Base-by-base conservation (phyloP, 2,888 invertebrate genomes). In the Choristoneura rosaceana region DNA sequence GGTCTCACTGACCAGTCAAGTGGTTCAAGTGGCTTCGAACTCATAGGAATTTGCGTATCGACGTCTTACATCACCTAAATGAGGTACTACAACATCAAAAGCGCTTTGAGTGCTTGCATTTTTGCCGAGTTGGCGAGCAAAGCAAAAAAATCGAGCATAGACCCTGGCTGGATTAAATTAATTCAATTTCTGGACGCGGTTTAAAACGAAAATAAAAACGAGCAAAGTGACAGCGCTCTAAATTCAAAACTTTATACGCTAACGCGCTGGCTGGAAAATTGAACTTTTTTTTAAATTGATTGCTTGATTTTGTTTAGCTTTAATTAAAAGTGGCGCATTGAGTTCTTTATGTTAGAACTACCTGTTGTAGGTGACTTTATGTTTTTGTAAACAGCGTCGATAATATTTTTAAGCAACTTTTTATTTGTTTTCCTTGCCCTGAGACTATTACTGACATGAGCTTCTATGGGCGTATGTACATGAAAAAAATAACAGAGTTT, bases 11-110 rank as follows among this genome's bases (percentile, higher is more conserved):
- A 33, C 14, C 17, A 45, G 8, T 43, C 12, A 5, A 45, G 45
- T 41, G 25, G 45, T 62, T 58, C 12, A 41, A 67, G 67, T 47
- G 17, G 33, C 38, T 60, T 62, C 67, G 25, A 63, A 63, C 67
- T 71, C 47, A 62, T 47, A 47, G n/a, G 61, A 67, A 61, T 61
- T 60, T 59, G 38, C 64, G 66, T 71, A 55, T 55, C 69, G 38
- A 45, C 71, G 55, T 71, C 62, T 67, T 63, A 68, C 8, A 38
- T 66, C 71, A 45, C n/a, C 33, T 55, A 71, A 71, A 67, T 67
- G 45, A 68, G 71, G 41, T 59, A 38, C 67, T 71, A 10, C 58
- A 71, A 71, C 58, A 71, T 71, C 67, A 63, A 71, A 71, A 38
- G 61, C 58, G 33, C 10, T 70, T 66, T 60, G 45, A 68, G 47